Evolutionary conservation across 2,113 vertebrate species (phyloP).

Genomic region (Petrocephalus microphthalmus): DNA sequence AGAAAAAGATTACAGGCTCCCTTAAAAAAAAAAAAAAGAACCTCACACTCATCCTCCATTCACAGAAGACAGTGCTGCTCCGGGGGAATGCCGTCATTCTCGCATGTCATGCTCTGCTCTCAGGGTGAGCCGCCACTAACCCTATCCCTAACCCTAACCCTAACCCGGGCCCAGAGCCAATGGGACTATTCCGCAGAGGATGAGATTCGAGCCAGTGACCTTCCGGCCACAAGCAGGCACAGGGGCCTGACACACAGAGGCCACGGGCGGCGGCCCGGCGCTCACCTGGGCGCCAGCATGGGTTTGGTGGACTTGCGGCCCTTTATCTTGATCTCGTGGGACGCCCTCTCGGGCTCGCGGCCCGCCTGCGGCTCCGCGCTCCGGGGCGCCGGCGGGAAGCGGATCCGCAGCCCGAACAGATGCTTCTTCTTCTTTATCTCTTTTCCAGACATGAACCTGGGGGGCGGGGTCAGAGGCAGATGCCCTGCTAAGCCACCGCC

Average conservation of each 20-base stretch:
- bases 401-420: slow-evolving; percentile 91
- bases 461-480: slow-evolving; percentile 33
- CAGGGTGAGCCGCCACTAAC: too few species aligned
- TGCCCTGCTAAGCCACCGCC: not conserved
- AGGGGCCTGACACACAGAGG: not conserved
- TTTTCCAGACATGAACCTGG: slow-evolving; percentile 97
- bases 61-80: not conserved
- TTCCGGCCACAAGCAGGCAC: not conserved
- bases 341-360: slow-evolving; percentile 78
- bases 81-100: not conserved
- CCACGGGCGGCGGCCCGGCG: not conserved
- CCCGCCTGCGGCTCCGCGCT: slow-evolving; percentile 74
- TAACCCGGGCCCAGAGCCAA: not conserved
- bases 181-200: not conserved
- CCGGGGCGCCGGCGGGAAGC: slow-evolving; percentile 86
- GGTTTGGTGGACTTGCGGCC: slow-evolving; percentile 87
- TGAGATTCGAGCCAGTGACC: not conserved
- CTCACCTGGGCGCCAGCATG: slow-evolving; percentile 71
- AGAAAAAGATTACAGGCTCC: not conserved
- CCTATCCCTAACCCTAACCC: too few species aligned
- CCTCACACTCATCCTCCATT: not conserved
- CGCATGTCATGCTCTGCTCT: not conserved
- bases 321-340: slow-evolving; percentile 92
- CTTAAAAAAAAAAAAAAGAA: not conserved
- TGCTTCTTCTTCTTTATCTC: slow-evolving; percentile 99